A percentile compares a stretch with the other conserved stretches of the same genome.
Conservation (phyloP, 2,113 vertebrate species). For the Centrocercus urophasianus region DNA sequence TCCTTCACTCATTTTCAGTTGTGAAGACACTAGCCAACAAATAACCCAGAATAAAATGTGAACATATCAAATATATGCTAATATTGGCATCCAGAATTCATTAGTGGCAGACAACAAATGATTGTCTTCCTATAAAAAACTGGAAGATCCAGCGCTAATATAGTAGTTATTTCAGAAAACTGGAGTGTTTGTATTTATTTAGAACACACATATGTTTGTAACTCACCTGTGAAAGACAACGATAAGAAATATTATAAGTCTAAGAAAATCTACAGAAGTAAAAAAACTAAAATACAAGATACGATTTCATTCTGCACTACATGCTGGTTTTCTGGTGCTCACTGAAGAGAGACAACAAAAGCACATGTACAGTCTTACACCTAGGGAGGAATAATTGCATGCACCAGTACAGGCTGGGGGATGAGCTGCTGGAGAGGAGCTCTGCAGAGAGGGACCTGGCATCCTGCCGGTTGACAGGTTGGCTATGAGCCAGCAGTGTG, state of each 20-base stretch:
- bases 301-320: neutral
- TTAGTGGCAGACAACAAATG: constrained; percentile 42
- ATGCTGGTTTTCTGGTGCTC: neutral
- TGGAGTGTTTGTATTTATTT: neutral
- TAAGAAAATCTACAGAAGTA: neutral
- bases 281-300: neutral
- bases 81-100: constrained; percentile 25
- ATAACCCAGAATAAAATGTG: neutral
- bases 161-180: constrained; percentile 14
- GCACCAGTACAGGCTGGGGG: too few relatives aligned
- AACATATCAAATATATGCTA: constrained; percentile 38
- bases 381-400: too few relatives aligned
- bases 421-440: too few relatives aligned
- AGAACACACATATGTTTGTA: neutral
- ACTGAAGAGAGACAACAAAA: neutral
- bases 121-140: neutral
- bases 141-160: neutral
- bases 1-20: constrained; percentile 5
- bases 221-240: neutral
- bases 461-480: too few relatives aligned
- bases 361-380: too few relatives aligned
- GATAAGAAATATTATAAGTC: neutral
- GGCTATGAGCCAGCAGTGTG: too few relatives aligned
- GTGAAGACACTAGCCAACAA: neutral
- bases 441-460: too few relatives aligned